A percentile compares a stretch with the other conserved stretches of the same genome.
phyloP scores from a whole-genome alignment of 30 jellyfish, hydroid and myxozoan species.

The Turritopsis dohrnii region DNA sequence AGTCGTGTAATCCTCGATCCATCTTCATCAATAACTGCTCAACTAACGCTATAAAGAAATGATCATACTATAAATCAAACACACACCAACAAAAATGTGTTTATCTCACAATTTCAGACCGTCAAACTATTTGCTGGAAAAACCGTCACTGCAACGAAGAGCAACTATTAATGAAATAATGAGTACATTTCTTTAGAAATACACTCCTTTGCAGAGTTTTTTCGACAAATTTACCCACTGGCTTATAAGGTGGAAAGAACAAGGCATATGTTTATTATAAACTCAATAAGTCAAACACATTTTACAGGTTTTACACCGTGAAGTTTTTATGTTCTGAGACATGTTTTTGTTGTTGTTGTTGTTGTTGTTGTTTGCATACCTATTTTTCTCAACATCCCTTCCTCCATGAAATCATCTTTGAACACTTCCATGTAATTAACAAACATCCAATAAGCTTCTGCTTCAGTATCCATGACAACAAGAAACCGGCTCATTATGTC shows the following conservation, averaged over 20 bases:
- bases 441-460: conserved; percentile 93
- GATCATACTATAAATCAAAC: background rate
- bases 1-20: conserved; percentile 77
- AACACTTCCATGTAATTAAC: conserved; percentile 83
- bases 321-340: background rate
- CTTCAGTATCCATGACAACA: conserved; percentile 83
- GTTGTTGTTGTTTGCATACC: conserved; percentile 37
- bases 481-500: conserved; percentile 90
- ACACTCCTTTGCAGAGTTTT: no score
- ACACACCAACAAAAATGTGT: background rate
- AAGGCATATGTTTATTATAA: no score
- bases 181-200: no score
- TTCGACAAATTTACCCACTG: no score
- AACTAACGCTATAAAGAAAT: conserved; percentile 41
- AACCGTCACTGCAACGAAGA: no score
- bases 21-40: conserved; percentile 78
- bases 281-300: no score
- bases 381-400: conserved; percentile 80
- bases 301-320: no score
- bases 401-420: conserved; percentile 88
- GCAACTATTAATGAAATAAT: no score
- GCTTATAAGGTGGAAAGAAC: no score
- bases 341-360: background rate
- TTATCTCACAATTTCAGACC: no score
- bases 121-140: no score